These are phyloP conservation scores for Drosophila seguyi DNA, from an alignment of 1,140 invertebrate species.

Conservation along the genomic window DNA sequence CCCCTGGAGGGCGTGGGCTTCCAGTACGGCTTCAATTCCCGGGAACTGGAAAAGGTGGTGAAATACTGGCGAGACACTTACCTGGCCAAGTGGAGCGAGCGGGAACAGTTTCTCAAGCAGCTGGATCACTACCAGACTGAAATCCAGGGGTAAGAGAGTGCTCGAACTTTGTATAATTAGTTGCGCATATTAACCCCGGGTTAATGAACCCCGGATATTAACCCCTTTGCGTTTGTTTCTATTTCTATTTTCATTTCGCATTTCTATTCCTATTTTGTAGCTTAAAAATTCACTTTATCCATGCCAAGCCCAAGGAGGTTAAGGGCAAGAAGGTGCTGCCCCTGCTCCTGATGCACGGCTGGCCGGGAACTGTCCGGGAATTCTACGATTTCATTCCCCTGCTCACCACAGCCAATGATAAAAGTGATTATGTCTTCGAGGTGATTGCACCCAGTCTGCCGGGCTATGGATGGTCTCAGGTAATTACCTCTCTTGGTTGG, in stretches of 20 bases:
- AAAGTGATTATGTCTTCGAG: slow-evolving; percentile 90
- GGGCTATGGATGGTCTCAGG: slow-evolving; percentile 94
- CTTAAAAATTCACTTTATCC: slow-evolving; percentile 91
- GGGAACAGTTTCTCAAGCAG: slow-evolving; percentile 89
- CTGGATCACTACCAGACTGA: slow-evolving; percentile 91
- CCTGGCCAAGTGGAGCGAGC: slow-evolving; percentile 88
- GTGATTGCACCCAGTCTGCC: slow-evolving; percentile 92
- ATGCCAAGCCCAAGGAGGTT: slow-evolving; percentile 86
- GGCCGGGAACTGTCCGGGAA: slow-evolving; percentile 95
- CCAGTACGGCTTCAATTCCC: slow-evolving; percentile 91
- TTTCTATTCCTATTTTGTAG: slow-evolving; percentile 76
- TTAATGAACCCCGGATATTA: slow-evolving; percentile 7
- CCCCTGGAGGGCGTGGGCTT: slow-evolving; percentile 90
- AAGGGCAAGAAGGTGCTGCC: slow-evolving; percentile 88
- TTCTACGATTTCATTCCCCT: slow-evolving; percentile 93
- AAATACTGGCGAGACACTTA: slow-evolving; percentile 91
- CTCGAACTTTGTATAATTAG: neutral
- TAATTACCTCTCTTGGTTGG: slow-evolving; percentile 50
- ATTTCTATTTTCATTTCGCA: neutral
- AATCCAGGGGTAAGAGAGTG: slow-evolving; percentile 87
- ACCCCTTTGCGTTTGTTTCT: slow-evolving; percentile 5
- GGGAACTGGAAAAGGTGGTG: slow-evolving; percentile 88
- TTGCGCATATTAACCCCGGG: slow-evolving; percentile 7
- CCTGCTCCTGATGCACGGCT: slow-evolving; percentile 93
- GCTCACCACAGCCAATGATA: slow-evolving; percentile 87